Conservation (phyloP, 2,797 vertebrate species). For the Epinephelus malabaricus region DNA sequence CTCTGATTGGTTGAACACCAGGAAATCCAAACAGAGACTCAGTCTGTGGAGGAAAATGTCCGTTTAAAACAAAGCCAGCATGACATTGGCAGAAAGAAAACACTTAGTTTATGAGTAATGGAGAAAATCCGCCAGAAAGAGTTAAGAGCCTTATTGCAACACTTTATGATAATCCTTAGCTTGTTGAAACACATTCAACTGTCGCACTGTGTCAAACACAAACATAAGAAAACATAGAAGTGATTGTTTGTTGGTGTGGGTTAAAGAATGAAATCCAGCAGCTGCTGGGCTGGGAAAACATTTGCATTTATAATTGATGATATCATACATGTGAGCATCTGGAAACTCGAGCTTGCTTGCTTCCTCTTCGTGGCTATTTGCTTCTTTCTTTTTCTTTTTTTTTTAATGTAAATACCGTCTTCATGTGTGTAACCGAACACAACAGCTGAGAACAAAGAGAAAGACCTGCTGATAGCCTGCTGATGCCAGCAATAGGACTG, state of each 20-base stretch:
- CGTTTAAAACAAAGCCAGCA: slow-evolving; percentile 46
- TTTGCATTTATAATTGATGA: slow-evolving; percentile 50
- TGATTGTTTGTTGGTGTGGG: slow-evolving; percentile 31
- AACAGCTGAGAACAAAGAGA: slow-evolving; percentile 75
- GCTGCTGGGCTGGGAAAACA: slow-evolving; percentile 38
- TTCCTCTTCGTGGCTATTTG: slow-evolving; percentile 18
- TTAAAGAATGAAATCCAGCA: slow-evolving; percentile 48
- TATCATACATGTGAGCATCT: slow-evolving; percentile 53
- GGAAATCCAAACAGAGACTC: slow-evolving; percentile 23
- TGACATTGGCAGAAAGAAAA: slow-evolving; percentile 34
- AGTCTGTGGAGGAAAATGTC: slow-evolving; percentile 26
- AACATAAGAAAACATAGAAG: slow-evolving; percentile 37
- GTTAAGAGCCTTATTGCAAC: slow-evolving; percentile 48
- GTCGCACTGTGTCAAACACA: slow-evolving; percentile 33
- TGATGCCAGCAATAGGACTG: slow-evolving; percentile 68
- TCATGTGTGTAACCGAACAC: slow-evolving; percentile 59
- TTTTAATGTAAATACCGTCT: slow-evolving; percentile 47
- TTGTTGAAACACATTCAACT: slow-evolving; percentile 45
- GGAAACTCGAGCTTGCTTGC: slow-evolving; percentile 43
- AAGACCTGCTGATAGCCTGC: slow-evolving; percentile 66
- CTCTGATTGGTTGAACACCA: slow-evolving; percentile 21
- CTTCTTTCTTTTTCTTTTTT: neutral
- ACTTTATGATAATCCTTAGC: slow-evolving; percentile 44
- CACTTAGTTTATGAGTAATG: slow-evolving; percentile 17
- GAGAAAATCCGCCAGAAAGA: slow-evolving; percentile 43